phyloP scores from a whole-genome alignment of 2,113 vertebrate species.

The Stigmatopora nigra region DNA sequence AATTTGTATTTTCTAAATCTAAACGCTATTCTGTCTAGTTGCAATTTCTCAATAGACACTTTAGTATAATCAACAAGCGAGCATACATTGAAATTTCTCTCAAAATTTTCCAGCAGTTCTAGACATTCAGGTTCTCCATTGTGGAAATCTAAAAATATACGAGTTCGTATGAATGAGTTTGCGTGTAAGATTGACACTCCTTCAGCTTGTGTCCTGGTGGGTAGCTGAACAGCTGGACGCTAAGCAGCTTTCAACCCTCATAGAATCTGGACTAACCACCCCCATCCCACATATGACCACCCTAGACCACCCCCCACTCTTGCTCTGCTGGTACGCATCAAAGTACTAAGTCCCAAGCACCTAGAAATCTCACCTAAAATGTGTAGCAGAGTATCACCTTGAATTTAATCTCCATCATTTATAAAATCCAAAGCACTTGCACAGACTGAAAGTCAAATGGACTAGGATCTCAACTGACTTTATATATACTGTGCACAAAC shows the following conservation, averaged over 20 bases:
- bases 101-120: no score
- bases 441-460: no score
- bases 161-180: neutral
- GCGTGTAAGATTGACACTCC: constrained; percentile 28
- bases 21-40: no score
- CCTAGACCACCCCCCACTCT: constrained; percentile 22
- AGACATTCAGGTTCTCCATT: neutral
- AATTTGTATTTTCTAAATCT: no score
- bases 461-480: no score
- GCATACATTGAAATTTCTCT: no score
- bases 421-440: no score
- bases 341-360: neutral
- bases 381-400: no score
- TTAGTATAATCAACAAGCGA: no score
- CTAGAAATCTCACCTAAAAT: neutral
- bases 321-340: constrained; percentile 8
- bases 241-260: constrained; percentile 70
- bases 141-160: neutral
- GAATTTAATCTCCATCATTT: no score
- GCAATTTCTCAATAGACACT: no score
- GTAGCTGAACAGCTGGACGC: constrained; percentile 68
- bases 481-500: no score
- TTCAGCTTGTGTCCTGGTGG: constrained; percentile 47
- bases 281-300: constrained; percentile 22
- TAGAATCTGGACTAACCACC: constrained; percentile 53